Evolutionary conservation across 1,140 invertebrate genomes (phyloP).

Genomic region (Drosophila bocki): DNA sequence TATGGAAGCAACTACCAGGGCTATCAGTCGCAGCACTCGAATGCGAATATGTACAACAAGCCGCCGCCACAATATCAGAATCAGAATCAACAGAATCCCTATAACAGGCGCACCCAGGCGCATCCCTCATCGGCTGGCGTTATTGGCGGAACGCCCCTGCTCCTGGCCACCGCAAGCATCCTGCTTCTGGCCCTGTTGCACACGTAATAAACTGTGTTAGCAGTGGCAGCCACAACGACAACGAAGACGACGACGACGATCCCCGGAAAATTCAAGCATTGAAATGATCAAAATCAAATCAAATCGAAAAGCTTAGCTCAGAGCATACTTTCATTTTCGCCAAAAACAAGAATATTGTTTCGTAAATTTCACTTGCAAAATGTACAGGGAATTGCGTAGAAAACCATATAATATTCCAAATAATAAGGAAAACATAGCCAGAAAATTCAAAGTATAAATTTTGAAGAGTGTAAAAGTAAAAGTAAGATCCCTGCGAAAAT

Average conservation of each 20-base stretch:
- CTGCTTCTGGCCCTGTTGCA: slow-evolving; percentile 31
- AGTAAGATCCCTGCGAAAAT: background rate
- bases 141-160: background rate
- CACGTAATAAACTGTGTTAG: slow-evolving; percentile 47
- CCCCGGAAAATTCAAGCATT: slow-evolving; percentile 13
- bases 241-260: background rate
- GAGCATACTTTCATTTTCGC: slow-evolving; percentile 1
- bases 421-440: no score
- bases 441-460: no score
- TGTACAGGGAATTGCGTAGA: slow-evolving; percentile 5
- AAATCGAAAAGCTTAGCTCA: slow-evolving; percentile 6
- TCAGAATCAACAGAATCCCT: slow-evolving; percentile 80
- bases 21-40: slow-evolving; percentile 69
- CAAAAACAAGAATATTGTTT: background rate
- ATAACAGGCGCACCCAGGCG: slow-evolving; percentile 80
- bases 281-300: background rate
- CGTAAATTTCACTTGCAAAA: slow-evolving; percentile 2
- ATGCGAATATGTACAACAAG: slow-evolving; percentile 83
- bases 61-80: slow-evolving; percentile 83
- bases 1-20: slow-evolving; percentile 71
- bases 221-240: background rate
- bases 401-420: background rate
- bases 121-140: slow-evolving; percentile 71
- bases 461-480: no score
- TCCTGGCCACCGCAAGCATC: slow-evolving; percentile 12